phyloP scores from a whole-genome alignment of 2,797 vertebrate species.

The Cyclopterus lumpus region DNA sequence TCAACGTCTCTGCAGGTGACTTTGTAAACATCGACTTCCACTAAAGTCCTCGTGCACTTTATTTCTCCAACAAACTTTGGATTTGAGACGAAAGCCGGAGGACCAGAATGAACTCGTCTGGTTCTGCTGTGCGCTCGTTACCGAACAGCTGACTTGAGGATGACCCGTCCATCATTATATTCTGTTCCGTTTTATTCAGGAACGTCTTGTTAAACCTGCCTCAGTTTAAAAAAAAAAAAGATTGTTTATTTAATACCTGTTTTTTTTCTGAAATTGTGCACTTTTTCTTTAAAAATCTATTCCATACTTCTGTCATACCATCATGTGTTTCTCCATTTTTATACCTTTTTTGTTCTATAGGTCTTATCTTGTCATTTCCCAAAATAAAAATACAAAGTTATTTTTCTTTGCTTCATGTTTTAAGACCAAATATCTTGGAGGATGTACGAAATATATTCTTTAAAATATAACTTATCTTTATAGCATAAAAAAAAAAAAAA shows the following conservation, averaged over 20 bases:
- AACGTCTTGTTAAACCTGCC: background rate
- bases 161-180: background rate
- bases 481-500: no score
- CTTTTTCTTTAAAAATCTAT: background rate
- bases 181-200: background rate
- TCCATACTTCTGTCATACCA: background rate
- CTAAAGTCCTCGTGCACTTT: slow-evolving; percentile 38
- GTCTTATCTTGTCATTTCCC: background rate
- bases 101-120: accelerated
- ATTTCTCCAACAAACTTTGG: background rate
- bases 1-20: background rate
- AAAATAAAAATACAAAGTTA: background rate
- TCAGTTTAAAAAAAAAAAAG: background rate
- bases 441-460: no score
- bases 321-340: background rate
- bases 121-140: background rate
- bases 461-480: no score
- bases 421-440: background rate
- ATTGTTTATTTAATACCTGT: background rate
- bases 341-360: background rate
- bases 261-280: background rate
- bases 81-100: background rate
- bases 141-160: background rate
- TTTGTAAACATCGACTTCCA: background rate
- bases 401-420: background rate